Evolutionary conservation across 2,797 vertebrate species (phyloP), one percentile per base, ranked within the genome.

Genomic region (Emydoidea blandingii): DNA sequence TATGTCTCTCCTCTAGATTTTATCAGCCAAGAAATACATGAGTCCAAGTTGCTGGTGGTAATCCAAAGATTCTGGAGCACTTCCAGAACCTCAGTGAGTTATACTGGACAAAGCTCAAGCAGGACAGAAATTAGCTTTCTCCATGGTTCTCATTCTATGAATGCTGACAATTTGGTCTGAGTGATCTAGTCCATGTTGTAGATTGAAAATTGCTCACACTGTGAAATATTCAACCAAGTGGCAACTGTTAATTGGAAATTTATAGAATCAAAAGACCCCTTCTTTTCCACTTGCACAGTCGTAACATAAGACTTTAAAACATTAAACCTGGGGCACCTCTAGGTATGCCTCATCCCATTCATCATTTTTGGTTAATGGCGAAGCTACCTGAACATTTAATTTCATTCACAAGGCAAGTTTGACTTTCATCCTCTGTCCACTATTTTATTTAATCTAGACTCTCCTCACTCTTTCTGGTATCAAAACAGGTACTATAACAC

Each of bases 401-500:
- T 85, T 96, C 49, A 72, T 82, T 72, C 81, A 85, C 8, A 37
- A 72, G 72, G 93, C 50, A 79, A 56, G 27, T 47, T 89, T 4
- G 79, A 12, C 65, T 44, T 94, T 83, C 62, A 50, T 80, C 89
- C 89, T 89, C 52, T 8, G 2, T 85, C 57, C 83, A 47, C 7
- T 94, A 44, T 2, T 53, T 91, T 89, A 90, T 44, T 88, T 89
- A 83, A 86, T 92, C 81, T 89, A 85, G 53, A 86, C 50, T 94
- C 93, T 49, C 59, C 92, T 81, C 88, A 62, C 74, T 91, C 52
- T 91, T 91, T 72, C 79, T 68, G 72, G 56, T 34, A 62, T 62
- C 59, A 94, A 81, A 94, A 93, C 78, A 93, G 93, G 57, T 95
- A 94, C 89, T 82, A 72, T 80, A 94, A 91, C 88, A 85, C 72